Conservation (phyloP, 2,888 invertebrate species). For the Anagyrus pseudococci region DNA sequence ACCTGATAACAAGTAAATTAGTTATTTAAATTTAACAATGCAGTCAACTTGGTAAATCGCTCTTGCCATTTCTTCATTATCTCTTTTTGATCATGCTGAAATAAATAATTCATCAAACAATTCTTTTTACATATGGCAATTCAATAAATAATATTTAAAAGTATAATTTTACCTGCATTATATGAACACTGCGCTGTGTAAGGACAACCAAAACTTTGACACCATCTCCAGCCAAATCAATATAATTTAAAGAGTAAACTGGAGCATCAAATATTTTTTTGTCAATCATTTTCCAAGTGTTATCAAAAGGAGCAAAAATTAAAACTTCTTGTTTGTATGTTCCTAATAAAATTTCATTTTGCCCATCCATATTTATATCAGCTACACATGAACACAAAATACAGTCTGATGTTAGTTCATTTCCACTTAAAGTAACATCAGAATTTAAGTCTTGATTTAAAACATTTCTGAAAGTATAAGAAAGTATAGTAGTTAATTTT, state of each 20-base stretch:
- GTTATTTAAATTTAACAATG: neutral
- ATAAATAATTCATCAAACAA: constrained; percentile 18
- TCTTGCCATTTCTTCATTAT: constrained; percentile 49
- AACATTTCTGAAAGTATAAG: constrained; percentile 60
- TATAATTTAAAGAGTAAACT: constrained; percentile 67
- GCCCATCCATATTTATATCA: constrained; percentile 76
- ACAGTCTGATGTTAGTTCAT: constrained; percentile 66
- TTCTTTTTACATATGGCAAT: constrained; percentile 3
- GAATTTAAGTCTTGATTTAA: constrained; percentile 62
- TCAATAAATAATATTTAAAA: constrained; percentile 5
- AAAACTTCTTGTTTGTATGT: constrained; percentile 71
- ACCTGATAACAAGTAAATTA: neutral
- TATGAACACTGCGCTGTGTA: constrained; percentile 71
- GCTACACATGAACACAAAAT: constrained; percentile 69
- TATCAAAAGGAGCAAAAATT: constrained; percentile 62
- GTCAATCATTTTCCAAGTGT: constrained; percentile 63
- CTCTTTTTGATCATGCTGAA: constrained; percentile 52
- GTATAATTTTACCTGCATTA: constrained; percentile 66
- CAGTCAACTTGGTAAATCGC: constrained; percentile 41
- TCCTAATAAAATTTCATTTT: constrained; percentile 73
- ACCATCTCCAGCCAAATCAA: constrained; percentile 73
- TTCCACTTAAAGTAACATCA: constrained; percentile 61
- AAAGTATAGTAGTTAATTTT: constrained; percentile 6
- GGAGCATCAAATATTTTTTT: constrained; percentile 68
- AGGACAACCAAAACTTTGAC: constrained; percentile 71